Conservation (phyloP, 2,888 invertebrate species). For the Anorthoa munda region DNA sequence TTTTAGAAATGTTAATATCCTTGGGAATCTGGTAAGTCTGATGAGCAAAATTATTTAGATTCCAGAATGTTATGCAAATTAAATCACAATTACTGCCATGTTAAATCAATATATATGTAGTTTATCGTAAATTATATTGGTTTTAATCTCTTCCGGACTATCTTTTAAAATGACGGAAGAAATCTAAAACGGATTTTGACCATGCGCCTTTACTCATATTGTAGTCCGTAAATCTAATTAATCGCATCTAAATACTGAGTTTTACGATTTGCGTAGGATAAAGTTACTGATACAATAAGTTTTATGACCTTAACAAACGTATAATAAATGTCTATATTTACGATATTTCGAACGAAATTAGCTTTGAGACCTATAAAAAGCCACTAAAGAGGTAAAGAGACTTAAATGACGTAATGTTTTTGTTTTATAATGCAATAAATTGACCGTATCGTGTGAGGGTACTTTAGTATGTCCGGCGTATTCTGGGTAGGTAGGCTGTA, state of each 20-base stretch:
- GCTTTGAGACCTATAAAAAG: slow-evolving; percentile 41
- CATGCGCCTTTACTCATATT: neutral
- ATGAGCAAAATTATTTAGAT: neutral
- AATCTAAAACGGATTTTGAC: neutral
- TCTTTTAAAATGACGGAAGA: neutral
- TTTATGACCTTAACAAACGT: slow-evolving; percentile 41
- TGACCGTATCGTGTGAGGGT: neutral
- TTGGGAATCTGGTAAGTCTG: neutral
- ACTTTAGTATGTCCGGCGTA: neutral
- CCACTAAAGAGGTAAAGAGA: slow-evolving; percentile 26
- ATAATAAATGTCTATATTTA: slow-evolving; percentile 49
- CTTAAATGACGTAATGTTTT: slow-evolving; percentile 13
- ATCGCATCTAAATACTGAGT: slow-evolving; percentile 14
- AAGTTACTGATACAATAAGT: slow-evolving; percentile 39
- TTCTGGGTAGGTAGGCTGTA: neutral
- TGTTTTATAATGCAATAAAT: slow-evolving; percentile 38
- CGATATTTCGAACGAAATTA: slow-evolving; percentile 36
- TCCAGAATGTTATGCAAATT: too few relatives aligned
- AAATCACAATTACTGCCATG: neutral
- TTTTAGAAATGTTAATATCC: neutral
- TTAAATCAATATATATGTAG: neutral
- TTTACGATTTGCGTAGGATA: slow-evolving; percentile 47
- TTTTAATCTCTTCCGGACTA: slow-evolving; percentile 5
- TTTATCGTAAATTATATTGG: neutral
- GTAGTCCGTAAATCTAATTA: slow-evolving; percentile 24